These are phyloP conservation scores for Octonoba sinensis DNA, from an alignment of 2,888 invertebrate species.

Conservation along the genomic window DNA sequence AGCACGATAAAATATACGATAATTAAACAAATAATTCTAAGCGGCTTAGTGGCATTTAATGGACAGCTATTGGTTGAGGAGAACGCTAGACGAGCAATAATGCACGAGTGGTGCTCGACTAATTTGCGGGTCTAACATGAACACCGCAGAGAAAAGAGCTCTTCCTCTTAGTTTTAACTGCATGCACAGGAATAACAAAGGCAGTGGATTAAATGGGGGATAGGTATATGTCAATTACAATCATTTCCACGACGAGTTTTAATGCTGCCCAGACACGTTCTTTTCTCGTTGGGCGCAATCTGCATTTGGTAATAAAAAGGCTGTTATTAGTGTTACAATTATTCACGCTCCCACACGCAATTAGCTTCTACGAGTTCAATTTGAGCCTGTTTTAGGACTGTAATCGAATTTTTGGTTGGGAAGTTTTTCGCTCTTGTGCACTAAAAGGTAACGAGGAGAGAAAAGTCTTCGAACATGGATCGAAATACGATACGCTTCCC, in stretches of 20 bases:
- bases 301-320: slow-evolving; percentile 42
- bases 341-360: slow-evolving; percentile 29
- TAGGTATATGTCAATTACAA: slow-evolving; percentile 28
- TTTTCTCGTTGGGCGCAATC: slow-evolving; percentile 14
- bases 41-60: slow-evolving; percentile 40
- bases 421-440: slow-evolving; percentile 9
- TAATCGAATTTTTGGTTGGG: slow-evolving; percentile 23
- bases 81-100: slow-evolving; percentile 31
- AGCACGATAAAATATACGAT: slow-evolving; percentile 32
- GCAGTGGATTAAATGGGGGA: slow-evolving; percentile 5
- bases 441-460: background rate
- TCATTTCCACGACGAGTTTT: slow-evolving; percentile 23
- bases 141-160: slow-evolving; percentile 30
- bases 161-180: background rate
- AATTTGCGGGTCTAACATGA: slow-evolving; percentile 27
- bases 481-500: background rate
- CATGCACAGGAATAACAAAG: background rate
- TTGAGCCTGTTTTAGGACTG: slow-evolving; percentile 8
- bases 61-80: slow-evolving; percentile 35
- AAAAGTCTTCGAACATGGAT: background rate
- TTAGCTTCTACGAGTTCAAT: slow-evolving; percentile 16
- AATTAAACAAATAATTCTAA: slow-evolving; percentile 54
- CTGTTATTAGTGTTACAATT: slow-evolving; percentile 28
- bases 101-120: slow-evolving; percentile 12
- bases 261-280: slow-evolving; percentile 19